Evolutionary conservation across 2,797 vertebrate genomes (phyloP), one percentile per base, ranked within the genome.

Genomic region (Lagorchestes hirsutus): DNA sequence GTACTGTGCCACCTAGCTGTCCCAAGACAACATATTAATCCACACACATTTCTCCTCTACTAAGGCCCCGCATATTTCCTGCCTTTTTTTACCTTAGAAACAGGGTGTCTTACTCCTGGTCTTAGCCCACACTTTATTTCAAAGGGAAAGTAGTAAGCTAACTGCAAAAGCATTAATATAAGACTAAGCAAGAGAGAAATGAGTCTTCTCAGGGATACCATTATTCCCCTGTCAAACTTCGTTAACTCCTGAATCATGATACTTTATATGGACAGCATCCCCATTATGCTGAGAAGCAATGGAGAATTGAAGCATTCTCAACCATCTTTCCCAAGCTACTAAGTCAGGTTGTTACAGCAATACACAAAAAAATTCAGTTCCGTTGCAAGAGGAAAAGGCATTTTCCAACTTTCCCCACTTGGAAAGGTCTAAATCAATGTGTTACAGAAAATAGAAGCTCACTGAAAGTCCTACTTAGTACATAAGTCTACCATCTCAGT

Each of bases 271-370:
- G 92, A 95, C 92, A 93, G 27, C n/a, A 93, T 18, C 58, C n/a
- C 1, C 40, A 82, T n/a, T 56, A 3, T 57, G 91, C 1, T 55
- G 40, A 82, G 55, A 93, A 95, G 46, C 91, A 96, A 92, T n/a
- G 58, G 54, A 82, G 40, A 57, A 97, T 40, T 95, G 90, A 94
- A 93, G 91, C 92, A 90, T 50, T 55, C 74, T 95, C 54, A 93
- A 95, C 95, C 40, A 94, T 57, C 92, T 93, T 67, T 57, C 92
- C 93, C 24, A 92, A 90, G 93, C 28, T 87, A 93, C 59, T 91
- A 94, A 91, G 16, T 2, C 31, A 94, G 34, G 31, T 95, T 93
- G 92, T 87, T 92, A 40, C n/a, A 46, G 18, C 54, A 92, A 54
- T 40, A n/a, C 56, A 29, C 59, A 34, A 31, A 62, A 62, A 67